Conservation (phyloP, 2,797 vertebrate genomes). For the Merluccius polli region DNA sequence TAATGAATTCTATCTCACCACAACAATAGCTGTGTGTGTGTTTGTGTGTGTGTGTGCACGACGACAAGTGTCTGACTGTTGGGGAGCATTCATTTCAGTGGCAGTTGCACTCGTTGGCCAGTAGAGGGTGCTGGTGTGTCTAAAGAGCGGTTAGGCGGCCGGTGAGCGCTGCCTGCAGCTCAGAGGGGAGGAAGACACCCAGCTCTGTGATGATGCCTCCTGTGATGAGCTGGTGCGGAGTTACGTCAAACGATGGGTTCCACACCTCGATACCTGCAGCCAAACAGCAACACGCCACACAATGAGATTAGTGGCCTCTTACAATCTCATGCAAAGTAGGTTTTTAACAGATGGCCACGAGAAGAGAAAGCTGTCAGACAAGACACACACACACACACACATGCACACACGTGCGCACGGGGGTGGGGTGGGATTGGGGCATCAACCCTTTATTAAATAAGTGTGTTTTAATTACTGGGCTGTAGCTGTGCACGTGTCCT, state of each 20-base stretch:
- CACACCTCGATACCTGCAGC: constrained; percentile 84
- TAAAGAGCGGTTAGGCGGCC: constrained; percentile 75
- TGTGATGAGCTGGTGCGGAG: constrained; percentile 89
- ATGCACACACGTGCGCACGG: too few species aligned
- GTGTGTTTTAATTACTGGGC: constrained; percentile 59
- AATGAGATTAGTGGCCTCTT: neutral
- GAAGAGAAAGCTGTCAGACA: too few species aligned
- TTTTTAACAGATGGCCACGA: neutral
- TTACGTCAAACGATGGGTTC: constrained; percentile 92
- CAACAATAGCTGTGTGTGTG: neutral
- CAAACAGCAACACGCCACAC: neutral
- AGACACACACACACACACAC: constrained; percentile 12
- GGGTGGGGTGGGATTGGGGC: too few species aligned
- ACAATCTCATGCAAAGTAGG: neutral
- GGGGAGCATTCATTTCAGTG: constrained; percentile 42
- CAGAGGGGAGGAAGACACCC: constrained; percentile 83
- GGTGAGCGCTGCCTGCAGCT: constrained; percentile 80
- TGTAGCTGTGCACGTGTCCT: constrained; percentile 43
- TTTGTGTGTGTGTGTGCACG: constrained; percentile 8
- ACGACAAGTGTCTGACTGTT: constrained; percentile 39
- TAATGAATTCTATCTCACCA: constrained; percentile 1
- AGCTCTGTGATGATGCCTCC: constrained; percentile 90
- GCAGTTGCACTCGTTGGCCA: constrained; percentile 56
- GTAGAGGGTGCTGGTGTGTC: constrained; percentile 37
- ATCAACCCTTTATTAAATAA: constrained; percentile 51